Evolutionary conservation across 2,797 vertebrate species (phyloP).

Genomic region (Ceryle rudis): DNA sequence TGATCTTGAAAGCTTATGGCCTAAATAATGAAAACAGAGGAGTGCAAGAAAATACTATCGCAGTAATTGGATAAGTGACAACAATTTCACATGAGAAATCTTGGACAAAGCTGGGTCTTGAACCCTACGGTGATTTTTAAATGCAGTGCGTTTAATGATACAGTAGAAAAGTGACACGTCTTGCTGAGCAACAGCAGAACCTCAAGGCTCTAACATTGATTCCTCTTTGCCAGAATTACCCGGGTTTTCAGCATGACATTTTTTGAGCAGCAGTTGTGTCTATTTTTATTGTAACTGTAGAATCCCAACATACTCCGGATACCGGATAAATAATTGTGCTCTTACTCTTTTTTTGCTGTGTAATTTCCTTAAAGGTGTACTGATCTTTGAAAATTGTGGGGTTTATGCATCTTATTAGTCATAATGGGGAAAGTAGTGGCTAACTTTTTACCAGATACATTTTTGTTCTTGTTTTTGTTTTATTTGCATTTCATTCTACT

Average conservation of each 20-base stretch:
- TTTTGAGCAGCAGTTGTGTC: neutral
- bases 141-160: neutral
- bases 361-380: neutral
- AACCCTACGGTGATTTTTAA: neutral
- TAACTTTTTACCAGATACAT: neutral
- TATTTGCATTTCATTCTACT: neutral
- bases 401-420: neutral
- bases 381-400: neutral
- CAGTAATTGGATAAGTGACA: neutral
- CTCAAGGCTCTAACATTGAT: neutral
- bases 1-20: neutral
- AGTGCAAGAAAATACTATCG: neutral
- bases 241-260: neutral
- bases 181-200: neutral
- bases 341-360: neutral
- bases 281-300: conserved; percentile 9
- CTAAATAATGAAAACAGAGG: neutral
- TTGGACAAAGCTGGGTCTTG: neutral
- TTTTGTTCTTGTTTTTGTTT: neutral
- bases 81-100: neutral
- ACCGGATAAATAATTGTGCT: neutral
- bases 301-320: neutral
- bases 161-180: neutral
- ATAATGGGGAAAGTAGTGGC: neutral
- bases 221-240: neutral